Evolutionary conservation across 92 coral and sea anemone species (phyloP).

Genomic region (Montipora capitata): DNA sequence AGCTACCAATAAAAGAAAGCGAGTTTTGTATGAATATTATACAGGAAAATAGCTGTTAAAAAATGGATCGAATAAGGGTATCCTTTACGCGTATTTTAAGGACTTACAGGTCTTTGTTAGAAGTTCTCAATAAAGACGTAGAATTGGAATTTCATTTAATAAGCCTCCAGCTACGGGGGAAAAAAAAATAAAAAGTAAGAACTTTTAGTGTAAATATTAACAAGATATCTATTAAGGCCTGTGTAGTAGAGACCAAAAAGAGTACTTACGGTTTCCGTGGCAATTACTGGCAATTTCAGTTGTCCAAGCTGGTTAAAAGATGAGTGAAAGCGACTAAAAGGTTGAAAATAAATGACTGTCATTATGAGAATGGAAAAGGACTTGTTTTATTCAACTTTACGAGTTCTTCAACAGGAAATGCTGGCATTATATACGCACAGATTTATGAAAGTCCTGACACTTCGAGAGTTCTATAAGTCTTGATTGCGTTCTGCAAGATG

Average conservation of each 20-base stretch:
- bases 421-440: slow-evolving; percentile 1
- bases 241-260: background rate
- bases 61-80: slow-evolving; percentile 3
- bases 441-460: no score
- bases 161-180: background rate
- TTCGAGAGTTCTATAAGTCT: background rate
- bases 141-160: background rate
- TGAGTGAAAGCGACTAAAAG: slow-evolving; percentile 1
- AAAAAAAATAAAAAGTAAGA: background rate
- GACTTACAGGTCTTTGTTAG: background rate
- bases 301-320: slow-evolving; percentile 1
- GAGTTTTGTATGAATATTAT: background rate
- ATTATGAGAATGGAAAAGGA: background rate
- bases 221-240: background rate
- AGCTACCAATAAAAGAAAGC: slow-evolving; percentile 1
- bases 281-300: background rate
- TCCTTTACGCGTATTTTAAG: background rate
- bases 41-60: background rate
- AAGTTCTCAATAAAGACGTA: background rate
- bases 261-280: no score
- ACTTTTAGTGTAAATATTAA: background rate
- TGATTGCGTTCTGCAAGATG: background rate
- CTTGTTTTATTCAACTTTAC: background rate
- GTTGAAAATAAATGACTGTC: background rate
- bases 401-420: slow-evolving; percentile 4